These are phyloP conservation scores for Hydriomena furcata DNA, from an alignment of 2,888 invertebrate genomes.

Conservation along the genomic window DNA sequence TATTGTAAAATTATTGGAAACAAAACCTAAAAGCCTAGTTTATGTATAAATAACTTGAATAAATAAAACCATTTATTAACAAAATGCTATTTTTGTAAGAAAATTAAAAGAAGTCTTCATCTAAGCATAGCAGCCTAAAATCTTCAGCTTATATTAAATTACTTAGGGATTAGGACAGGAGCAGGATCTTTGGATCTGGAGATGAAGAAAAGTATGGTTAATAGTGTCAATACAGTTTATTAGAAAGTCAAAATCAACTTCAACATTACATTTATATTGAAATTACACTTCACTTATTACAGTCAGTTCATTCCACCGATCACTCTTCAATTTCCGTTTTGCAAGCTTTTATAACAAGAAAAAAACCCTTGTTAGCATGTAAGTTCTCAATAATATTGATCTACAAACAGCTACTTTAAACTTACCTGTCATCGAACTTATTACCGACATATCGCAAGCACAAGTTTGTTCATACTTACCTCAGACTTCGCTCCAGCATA, in stretches of 20 bases:
- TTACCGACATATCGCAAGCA: slow-evolving; percentile 13
- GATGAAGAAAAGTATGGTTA: slow-evolving; percentile 50
- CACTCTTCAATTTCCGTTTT: slow-evolving; percentile 73
- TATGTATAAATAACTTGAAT: background rate
- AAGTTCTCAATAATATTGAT: slow-evolving; percentile 26
- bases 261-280: slow-evolving; percentile 45
- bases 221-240: slow-evolving; percentile 60
- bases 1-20: slow-evolving; percentile 71
- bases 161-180: slow-evolving; percentile 53
- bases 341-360: slow-evolving; percentile 77
- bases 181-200: slow-evolving; percentile 76
- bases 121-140: background rate
- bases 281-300: slow-evolving; percentile 59
- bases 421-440: slow-evolving; percentile 43
- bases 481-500: slow-evolving; percentile 24
- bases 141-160: slow-evolving; percentile 20
- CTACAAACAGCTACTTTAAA: slow-evolving; percentile 37
- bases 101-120: slow-evolving; percentile 1
- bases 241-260: slow-evolving; percentile 46
- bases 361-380: slow-evolving; percentile 53
- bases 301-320: slow-evolving; percentile 57
- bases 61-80: slow-evolving; percentile 8
- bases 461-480: slow-evolving; percentile 41
- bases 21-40: slow-evolving; percentile 17
- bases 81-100: slow-evolving; percentile 9